Conservation (phyloP, 2,113 vertebrate genomes). For the Cervus canadensis region DNA sequence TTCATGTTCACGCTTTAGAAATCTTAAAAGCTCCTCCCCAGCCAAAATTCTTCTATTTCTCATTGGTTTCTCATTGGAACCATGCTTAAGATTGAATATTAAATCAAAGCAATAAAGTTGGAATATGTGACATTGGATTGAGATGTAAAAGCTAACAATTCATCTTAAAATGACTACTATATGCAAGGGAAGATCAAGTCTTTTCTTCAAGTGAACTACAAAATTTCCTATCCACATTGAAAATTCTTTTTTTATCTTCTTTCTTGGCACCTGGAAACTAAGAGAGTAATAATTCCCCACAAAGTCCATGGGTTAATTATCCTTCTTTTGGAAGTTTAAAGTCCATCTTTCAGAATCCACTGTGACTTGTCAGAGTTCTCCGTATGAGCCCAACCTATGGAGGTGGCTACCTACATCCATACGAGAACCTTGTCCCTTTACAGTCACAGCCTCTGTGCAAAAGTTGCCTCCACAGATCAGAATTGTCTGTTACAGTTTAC, state of each 20-base stretch:
- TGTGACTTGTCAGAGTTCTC: background rate
- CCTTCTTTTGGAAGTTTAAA: background rate
- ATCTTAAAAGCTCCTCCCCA: slow-evolving; percentile 13
- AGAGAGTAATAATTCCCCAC: background rate
- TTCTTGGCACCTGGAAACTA: slow-evolving; percentile 17
- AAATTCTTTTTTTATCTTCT: slow-evolving; percentile 15
- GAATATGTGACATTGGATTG: slow-evolving; percentile 34
- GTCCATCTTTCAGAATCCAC: background rate
- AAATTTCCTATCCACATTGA: slow-evolving; percentile 29
- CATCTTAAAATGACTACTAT: slow-evolving; percentile 26
- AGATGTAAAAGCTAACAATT: slow-evolving; percentile 45
- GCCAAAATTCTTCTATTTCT: slow-evolving; percentile 13
- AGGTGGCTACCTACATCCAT: background rate
- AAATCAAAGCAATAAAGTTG: slow-evolving; percentile 55
- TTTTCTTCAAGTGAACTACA: background rate
- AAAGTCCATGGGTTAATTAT: background rate
- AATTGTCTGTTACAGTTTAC: background rate
- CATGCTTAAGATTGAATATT: slow-evolving; percentile 9
- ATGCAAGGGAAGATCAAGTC: slow-evolving; percentile 31
- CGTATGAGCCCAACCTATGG: background rate
- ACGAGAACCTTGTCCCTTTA: background rate
- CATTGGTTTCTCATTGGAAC: slow-evolving; percentile 37
- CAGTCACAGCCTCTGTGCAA: background rate
- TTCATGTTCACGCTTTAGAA: background rate
- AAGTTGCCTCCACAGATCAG: background rate